Base-by-base conservation (phyloP, 1,140 invertebrate genomes). In the Leptinotarsa lineolata region DNA sequence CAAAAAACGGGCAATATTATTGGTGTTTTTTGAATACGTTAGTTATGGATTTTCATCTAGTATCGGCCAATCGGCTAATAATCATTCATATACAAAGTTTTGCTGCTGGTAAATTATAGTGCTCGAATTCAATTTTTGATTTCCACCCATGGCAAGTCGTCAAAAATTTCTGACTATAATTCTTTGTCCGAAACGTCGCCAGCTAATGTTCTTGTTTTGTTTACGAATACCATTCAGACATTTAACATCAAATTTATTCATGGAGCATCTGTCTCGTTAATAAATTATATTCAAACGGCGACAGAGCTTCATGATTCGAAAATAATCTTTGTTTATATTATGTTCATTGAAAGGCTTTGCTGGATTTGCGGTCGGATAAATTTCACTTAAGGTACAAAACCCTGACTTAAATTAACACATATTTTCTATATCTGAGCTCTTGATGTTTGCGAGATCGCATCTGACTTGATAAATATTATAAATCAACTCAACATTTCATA, bases 241-340 rank as follows among this genome's bases (percentile, higher is more conserved):
- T 70, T 70, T 58, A 22, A 18, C 20, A 70, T 54, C 54, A 70
- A 70, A 70, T 70, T 70, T 70, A 70, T 70, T 58, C 30, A 44
- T 13, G n/a, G 16, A 70, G 65, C 75, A 76, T 64, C 61, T 76
- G 75, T 45, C 60, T 44, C 18, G 2, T 64, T 44, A 60, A 73
- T 76, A 76, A 76, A 76, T 74, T 71, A 64, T n/a, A 44, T 39
- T 68, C 61, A 73, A 76, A 48, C 18, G 22, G 22, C 60, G 22
- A 60, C 68, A 68, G 66, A 73, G 63, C 75, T 71, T 20, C 18
- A 66, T 64, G 72, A 67, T 70, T 70, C 61, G 73, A 76, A 76
- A 76, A 76, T 76, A 76, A 76, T 76, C 75, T 67, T 71, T 76
- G 75, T 76, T 76, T 76, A 74, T 73, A 71, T 70, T 21, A 67